Percentiles rank a stretch among this genome's conserved stretches.
phyloP scores from a whole-genome alignment of 2,113 vertebrate genomes.

The Oreocharis arfaki region DNA sequence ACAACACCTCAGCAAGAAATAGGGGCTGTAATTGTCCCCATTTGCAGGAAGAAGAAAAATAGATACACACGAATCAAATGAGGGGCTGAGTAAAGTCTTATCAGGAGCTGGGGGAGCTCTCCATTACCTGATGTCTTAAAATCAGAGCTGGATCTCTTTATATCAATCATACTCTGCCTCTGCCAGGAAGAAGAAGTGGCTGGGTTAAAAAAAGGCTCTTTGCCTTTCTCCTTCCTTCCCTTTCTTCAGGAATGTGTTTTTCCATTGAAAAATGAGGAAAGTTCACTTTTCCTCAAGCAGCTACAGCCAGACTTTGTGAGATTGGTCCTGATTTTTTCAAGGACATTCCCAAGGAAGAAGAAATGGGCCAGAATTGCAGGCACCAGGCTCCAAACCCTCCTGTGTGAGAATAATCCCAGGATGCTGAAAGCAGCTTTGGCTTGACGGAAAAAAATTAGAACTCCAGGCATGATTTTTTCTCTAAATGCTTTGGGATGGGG shows the following conservation, averaged over 20 bases:
- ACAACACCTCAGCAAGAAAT: background rate
- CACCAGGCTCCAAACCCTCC: background rate
- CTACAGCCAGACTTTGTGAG: background rate
- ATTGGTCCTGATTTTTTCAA: background rate
- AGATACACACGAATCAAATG: background rate
- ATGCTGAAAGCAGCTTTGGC: background rate
- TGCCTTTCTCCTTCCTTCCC: background rate
- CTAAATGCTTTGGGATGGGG: background rate
- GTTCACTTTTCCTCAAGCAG: background rate
- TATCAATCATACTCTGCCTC: background rate
- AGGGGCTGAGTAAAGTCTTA: background rate
- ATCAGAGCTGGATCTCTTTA: background rate
- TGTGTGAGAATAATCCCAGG: background rate
- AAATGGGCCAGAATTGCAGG: background rate
- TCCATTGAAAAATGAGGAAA: background rate
- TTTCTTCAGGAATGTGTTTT: background rate
- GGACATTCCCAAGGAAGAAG: background rate
- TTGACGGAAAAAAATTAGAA: background rate
- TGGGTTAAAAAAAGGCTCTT: background rate
- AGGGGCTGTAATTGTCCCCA: background rate
- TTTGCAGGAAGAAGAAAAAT: conserved; percentile 6
- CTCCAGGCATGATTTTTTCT: background rate
- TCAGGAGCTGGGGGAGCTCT: background rate
- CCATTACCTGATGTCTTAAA: background rate
- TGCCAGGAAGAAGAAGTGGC: background rate